Evolutionary conservation across 2,888 invertebrate species (phyloP).

Genomic region (Cyrtodaria siliqua): DNA sequence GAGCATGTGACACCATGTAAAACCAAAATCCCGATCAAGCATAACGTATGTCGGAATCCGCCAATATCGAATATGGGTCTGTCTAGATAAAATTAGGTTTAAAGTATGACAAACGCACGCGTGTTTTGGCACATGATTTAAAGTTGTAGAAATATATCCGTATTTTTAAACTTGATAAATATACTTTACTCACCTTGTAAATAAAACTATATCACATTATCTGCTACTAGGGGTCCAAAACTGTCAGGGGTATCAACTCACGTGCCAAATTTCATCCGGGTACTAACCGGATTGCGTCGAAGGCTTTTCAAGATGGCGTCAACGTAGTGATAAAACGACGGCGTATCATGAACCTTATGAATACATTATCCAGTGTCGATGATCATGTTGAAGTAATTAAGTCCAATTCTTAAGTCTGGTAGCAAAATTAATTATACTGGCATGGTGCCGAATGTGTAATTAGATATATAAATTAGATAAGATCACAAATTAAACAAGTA

Average conservation of each 20-base stretch:
- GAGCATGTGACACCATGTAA: no score
- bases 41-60: no score
- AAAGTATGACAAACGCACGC: no score
- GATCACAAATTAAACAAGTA: not conserved
- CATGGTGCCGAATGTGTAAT: constrained; percentile 24
- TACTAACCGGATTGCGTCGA: constrained; percentile 38
- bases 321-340: constrained; percentile 19
- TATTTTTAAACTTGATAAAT: no score
- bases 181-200: constrained; percentile 12
- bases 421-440: constrained; percentile 47
- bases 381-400: constrained; percentile 20
- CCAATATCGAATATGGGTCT: no score
- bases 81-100: no score
- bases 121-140: no score
- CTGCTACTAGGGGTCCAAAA: constrained; percentile 31
- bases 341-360: constrained; percentile 13
- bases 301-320: constrained; percentile 34
- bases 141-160: no score
- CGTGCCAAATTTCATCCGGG: constrained; percentile 39
- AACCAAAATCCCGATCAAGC: no score
- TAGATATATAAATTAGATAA: not conserved
- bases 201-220: constrained; percentile 18
- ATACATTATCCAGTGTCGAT: not conserved
- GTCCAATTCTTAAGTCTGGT: not conserved
- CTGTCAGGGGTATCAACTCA: constrained; percentile 15